Conservation (phyloP, 2,888 invertebrate species). For the Abrostola triplasia region DNA sequence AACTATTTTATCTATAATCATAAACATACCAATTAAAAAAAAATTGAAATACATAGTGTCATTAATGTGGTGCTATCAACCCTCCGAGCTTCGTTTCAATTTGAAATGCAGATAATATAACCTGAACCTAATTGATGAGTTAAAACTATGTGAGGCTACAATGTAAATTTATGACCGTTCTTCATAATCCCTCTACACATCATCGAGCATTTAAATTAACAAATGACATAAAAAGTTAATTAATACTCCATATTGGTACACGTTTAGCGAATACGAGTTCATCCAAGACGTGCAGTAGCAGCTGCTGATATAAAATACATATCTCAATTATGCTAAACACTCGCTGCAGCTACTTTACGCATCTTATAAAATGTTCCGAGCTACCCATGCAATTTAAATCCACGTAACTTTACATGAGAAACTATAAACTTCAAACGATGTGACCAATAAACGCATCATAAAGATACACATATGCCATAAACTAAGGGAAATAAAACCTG, state of each 20-base stretch:
- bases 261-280: conserved; percentile 1
- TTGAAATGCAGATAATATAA: too few species aligned
- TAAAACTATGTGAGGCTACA: too few species aligned
- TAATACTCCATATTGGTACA: not conserved
- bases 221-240: not conserved
- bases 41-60: too few species aligned
- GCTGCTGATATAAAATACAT: conserved; percentile 18
- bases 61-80: too few species aligned
- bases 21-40: too few species aligned
- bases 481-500: not conserved
- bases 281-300: not conserved
- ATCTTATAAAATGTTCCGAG: conserved; percentile 11
- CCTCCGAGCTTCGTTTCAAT: too few species aligned
- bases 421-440: conserved; percentile 16
- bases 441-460: conserved; percentile 10
- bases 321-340: conserved; percentile 38
- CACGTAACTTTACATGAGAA: conserved; percentile 17
- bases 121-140: too few species aligned
- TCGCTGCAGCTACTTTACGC: conserved; percentile 13
- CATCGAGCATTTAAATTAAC: not conserved
- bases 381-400: conserved; percentile 11
- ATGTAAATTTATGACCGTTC: too few species aligned
- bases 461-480: not conserved
- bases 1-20: too few species aligned
- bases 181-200: too few species aligned